phyloP scores from a whole-genome alignment of 2,113 vertebrate genomes.

The Dipodomys stephensi region DNA sequence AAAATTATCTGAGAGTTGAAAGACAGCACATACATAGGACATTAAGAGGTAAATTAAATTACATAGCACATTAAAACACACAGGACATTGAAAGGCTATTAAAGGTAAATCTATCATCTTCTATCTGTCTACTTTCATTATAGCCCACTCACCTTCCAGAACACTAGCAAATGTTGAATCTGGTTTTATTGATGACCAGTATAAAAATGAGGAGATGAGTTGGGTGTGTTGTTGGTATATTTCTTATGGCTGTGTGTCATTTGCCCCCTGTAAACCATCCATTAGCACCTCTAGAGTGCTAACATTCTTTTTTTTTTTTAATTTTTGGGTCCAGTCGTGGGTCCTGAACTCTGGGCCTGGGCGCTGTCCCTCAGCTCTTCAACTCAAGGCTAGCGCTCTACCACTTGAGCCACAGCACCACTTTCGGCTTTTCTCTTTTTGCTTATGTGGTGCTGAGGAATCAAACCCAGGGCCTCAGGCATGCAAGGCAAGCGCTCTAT shows the following conservation, averaged over 20 bases:
- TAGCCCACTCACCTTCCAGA: neutral
- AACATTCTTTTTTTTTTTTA: neutral
- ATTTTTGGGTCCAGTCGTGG: too few species aligned
- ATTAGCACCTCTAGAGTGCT: neutral
- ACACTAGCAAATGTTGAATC: slow-evolving; percentile 1
- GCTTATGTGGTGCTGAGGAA: too few species aligned
- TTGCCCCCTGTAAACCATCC: neutral
- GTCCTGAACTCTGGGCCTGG: too few species aligned
- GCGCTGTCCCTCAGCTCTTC: too few species aligned
- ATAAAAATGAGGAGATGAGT: neutral
- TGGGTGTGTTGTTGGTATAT: neutral
- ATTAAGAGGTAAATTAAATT: neutral
- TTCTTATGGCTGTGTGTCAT: neutral
- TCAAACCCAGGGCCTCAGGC: too few species aligned
- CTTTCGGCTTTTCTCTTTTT: too few species aligned
- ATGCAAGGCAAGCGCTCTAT: too few species aligned
- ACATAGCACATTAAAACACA: neutral
- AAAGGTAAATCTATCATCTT: slow-evolving; percentile 17
- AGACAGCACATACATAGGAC: slow-evolving; percentile 33
- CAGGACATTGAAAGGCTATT: neutral
- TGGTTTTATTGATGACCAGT: neutral
- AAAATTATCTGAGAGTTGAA: slow-evolving; percentile 11
- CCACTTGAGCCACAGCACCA: too few species aligned
- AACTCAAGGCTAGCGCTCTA: too few species aligned
- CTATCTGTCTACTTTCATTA: neutral